Evolutionary conservation across 2,113 vertebrate genomes (phyloP).

Genomic region (Cyanoramphus novaezelandiae): DNA sequence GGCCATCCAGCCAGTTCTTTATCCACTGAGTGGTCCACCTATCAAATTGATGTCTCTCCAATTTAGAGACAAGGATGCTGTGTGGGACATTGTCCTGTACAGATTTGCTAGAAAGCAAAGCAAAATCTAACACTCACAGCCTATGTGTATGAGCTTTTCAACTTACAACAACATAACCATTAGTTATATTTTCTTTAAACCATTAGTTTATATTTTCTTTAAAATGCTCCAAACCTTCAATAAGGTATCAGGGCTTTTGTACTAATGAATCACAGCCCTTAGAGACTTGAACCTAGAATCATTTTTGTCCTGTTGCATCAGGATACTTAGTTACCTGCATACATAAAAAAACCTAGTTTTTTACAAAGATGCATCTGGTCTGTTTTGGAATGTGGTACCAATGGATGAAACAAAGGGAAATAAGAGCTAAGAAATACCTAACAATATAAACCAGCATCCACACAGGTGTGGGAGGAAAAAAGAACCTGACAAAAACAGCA

Average conservation of each 20-base stretch:
- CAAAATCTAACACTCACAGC: not conserved
- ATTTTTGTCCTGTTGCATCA: not conserved
- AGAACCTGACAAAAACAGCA: not conserved
- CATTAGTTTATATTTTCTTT: not conserved
- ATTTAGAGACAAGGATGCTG: too few species aligned
- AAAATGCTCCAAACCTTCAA: not conserved
- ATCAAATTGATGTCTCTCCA: too few species aligned
- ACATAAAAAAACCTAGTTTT: not conserved
- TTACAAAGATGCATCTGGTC: not conserved
- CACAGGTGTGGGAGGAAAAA: fast-evolving
- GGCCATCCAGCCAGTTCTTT: too few species aligned
- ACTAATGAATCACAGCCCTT: not conserved
- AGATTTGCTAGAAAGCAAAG: not conserved
- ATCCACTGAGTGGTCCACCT: too few species aligned
- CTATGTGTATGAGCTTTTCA: not conserved
- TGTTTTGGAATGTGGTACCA: not conserved
- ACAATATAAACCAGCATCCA: not conserved
- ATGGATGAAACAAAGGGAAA: not conserved
- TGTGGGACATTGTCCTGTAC: too few species aligned
- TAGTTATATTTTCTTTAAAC: too few species aligned
- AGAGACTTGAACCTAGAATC: not conserved
- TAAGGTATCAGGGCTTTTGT: not conserved
- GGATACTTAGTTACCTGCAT: not conserved
- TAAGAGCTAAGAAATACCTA: not conserved
- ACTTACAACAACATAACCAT: not conserved